Base-by-base conservation (phyloP, 2,888 invertebrate genomes). In the Euzetes globulus region DNA sequence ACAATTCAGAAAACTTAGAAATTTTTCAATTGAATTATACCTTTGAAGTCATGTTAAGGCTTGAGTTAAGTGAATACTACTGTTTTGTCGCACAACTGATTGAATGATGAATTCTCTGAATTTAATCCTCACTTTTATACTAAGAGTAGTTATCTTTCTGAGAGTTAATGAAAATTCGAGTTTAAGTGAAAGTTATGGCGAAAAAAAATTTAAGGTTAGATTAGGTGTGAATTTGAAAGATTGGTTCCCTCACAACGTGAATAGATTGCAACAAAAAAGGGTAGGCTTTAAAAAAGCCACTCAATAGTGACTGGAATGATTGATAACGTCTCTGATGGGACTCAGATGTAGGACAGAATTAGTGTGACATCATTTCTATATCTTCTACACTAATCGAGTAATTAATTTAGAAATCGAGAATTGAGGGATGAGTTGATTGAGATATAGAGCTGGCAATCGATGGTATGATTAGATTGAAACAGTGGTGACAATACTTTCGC, bases 201-300 rank as follows among this genome's bases (percentile, higher is more conserved):
- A 47, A 47, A 47, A 17, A 52, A 19, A 52, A 52, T 52, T 52
- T 52, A 52, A 52, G 52, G 52, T 52, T 52, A 52, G 52, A 52
- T 52, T n/a, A 19, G 19, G 52, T 47, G 52, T 19, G 52, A 6
- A 52, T 5, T 19, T 4, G 7, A 52, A 52, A 52, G n/a, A 9
- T 52, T 52, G 5, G 7, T 19, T n/a, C n/a, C n/a, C n/a, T n/a
- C 13, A 19, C n/a, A 19, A 19, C 15, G 7, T n/a, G 2, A 52
- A 19, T 52, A n/a, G n/a, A 52, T 52, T 19, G 15, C n/a, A 19
- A 19, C 7, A 47, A 47, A 47, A 47, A 17, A 3, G 47, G 13
- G 2, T 9, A 13, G 13, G 7, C 15, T 47, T 47, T 9, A 17
- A 47, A 47, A 33, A 33, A 33, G 9, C 33, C 13, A 47, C 47